Evolutionary conservation across 2,888 invertebrate genomes (phyloP).

Genomic region (Spisula subtruncata): DNA sequence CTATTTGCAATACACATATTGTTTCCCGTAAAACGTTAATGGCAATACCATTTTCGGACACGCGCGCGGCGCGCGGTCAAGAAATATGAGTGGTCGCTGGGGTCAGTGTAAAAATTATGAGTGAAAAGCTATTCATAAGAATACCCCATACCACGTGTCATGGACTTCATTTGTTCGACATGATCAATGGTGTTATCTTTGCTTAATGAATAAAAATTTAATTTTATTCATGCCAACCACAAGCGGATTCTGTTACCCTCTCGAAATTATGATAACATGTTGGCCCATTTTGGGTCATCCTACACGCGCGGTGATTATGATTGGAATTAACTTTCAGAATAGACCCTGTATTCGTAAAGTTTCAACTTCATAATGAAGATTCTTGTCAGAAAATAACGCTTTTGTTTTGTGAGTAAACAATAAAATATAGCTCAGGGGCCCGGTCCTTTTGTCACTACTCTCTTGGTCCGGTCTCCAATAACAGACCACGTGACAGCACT

Average conservation of each 20-base stretch:
- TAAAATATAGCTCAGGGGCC: conserved; percentile 13
- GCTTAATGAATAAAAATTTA: conserved; percentile 38
- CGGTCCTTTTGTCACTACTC: neutral
- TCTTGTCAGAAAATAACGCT: conserved; percentile 26
- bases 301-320: conserved; percentile 51
- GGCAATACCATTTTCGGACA: conserved; percentile 42
- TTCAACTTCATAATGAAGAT: conserved; percentile 28
- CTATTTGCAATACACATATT: conserved; percentile 39
- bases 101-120: conserved; percentile 47
- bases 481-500: neutral
- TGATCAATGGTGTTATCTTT: conserved; percentile 32
- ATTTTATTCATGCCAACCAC: conserved; percentile 45
- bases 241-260: conserved; percentile 32
- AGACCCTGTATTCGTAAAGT: conserved; percentile 30
- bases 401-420: conserved; percentile 51
- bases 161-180: conserved; percentile 25
- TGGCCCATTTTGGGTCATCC: conserved; percentile 8
- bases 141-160: conserved; percentile 43
- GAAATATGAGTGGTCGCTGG: conserved; percentile 30
- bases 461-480: conserved; percentile 3
- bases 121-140: conserved; percentile 36
- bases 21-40: conserved; percentile 5
- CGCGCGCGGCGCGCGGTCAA: conserved; percentile 35
- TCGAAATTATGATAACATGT: conserved; percentile 50
- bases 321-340: conserved; percentile 28